Evolutionary conservation across 2,797 vertebrate species (phyloP), one percentile per base, ranked within the genome.

Genomic region (Acropternis orthonyx): DNA sequence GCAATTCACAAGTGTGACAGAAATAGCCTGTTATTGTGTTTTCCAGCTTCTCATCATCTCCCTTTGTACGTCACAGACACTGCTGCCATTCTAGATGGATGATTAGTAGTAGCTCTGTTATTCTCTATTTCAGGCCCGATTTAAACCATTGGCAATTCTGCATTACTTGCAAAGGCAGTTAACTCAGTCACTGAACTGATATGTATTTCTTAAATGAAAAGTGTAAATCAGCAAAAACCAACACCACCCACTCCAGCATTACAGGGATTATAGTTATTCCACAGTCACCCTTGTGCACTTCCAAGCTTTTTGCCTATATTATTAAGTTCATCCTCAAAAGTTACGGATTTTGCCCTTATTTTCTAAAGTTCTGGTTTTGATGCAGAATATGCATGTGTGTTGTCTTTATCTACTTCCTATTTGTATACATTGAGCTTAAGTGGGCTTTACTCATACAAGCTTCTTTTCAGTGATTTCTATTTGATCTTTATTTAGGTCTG

Each of bases 1-100:
- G 68, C 65, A 85, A 93, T 77, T 91, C 85, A 88, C 56, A 63
- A 95, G 41, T 72, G 76, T 62, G 92, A 95, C 91, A 93, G 78
- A 94, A 96, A 93, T 85, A 93, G 93, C 14, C 68, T 89, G 68
- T 74, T 89, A 89, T 14, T 95, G 85, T 92, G 54, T 89, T 89
- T 85, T 80, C 58, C 36, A 85, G 91, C 87, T 93, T 93, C 83
- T 85, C 87, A 93, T 85, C 91, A 77, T 77, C 75, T 95, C 81
- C n/a, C 65, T 85, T 85, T 91, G 82, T 88, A 96, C 4, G 4
- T 88, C 94, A 96, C 51, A 94, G 91, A 89, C 74, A 73, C 78
- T 91, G 67, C 13, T 94, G 91, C 89, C 65, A 74, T 96, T 94
- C 75, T 88, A 76, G 63, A 69, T 5, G 9, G 67, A 72, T 51